These are phyloP conservation scores for Aptenodytes patagonicus DNA, from an alignment of 2,113 vertebrate species.

Conservation along the genomic window DNA sequence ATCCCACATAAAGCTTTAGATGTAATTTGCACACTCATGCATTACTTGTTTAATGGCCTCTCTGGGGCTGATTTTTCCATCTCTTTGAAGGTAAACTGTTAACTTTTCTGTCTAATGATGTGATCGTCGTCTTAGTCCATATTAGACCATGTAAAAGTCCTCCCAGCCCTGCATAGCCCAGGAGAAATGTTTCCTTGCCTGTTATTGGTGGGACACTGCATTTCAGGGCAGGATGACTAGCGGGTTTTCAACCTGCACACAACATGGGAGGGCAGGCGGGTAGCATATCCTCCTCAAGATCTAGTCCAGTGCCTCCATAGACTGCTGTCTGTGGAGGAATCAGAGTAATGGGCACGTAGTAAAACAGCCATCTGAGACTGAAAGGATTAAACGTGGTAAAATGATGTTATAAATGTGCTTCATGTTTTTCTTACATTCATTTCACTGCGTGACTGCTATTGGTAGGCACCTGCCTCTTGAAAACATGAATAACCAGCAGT, in stretches of 20 bases:
- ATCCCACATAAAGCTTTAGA: neutral
- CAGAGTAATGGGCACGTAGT: neutral
- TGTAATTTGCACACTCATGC: neutral
- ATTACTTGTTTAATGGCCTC: neutral
- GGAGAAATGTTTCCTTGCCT: neutral
- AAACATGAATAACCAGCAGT: neutral
- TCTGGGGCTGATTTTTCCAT: neutral
- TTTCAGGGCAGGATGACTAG: neutral
- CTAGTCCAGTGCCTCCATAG: neutral
- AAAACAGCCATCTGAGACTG: neutral
- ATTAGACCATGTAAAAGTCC: neutral
- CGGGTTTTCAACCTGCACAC: neutral
- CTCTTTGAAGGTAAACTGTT: neutral
- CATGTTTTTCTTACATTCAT: neutral
- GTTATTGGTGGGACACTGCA: neutral
- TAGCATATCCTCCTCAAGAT: neutral
- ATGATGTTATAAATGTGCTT: neutral
- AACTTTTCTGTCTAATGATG: neutral
- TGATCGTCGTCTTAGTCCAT: neutral
- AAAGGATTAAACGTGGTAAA: neutral
- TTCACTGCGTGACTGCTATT: neutral
- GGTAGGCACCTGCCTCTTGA: neutral
- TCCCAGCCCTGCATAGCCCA: neutral
- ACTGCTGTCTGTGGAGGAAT: neutral
- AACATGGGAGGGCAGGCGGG: accelerated